These are phyloP conservation scores for Callipepla californica DNA, from an alignment of 2,113 vertebrate genomes.

Conservation along the genomic window DNA sequence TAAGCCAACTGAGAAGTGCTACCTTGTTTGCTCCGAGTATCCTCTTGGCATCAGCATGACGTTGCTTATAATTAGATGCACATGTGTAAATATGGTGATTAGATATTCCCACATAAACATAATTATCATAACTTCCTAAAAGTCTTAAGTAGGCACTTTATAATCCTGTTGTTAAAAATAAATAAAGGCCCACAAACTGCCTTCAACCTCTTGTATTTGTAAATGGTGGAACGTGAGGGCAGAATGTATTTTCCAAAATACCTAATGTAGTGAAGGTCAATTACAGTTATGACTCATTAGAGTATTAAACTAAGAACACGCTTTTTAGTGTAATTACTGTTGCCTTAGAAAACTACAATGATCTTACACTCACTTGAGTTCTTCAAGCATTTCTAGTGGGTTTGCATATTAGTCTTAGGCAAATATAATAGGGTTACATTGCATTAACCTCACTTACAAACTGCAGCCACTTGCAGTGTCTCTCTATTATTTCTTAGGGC, in stretches of 20 bases:
- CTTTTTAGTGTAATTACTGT: slow-evolving; percentile 54
- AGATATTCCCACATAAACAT: slow-evolving; percentile 71
- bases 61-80: slow-evolving; percentile 68
- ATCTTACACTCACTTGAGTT: slow-evolving; percentile 11
- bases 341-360: slow-evolving; percentile 18
- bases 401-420: slow-evolving; percentile 4
- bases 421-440: neutral
- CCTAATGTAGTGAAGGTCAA: slow-evolving; percentile 54
- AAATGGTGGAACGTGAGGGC: slow-evolving; percentile 22
- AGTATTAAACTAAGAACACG: slow-evolving; percentile 49
- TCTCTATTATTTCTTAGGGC: neutral
- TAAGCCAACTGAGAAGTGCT: slow-evolving; percentile 56
- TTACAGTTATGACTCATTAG: slow-evolving; percentile 50
- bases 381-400: neutral
- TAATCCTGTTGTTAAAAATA: slow-evolving; percentile 13
- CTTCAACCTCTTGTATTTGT: slow-evolving; percentile 1
- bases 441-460: slow-evolving; percentile 27
- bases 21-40: slow-evolving; percentile 65
- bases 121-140: slow-evolving; percentile 63
- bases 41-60: slow-evolving; percentile 77
- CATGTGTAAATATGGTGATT: slow-evolving; percentile 73
- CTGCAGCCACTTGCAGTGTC: neutral
- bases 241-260: slow-evolving; percentile 19
- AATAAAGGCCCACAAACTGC: slow-evolving; percentile 36
- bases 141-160: neutral